Evolutionary conservation across 2,797 vertebrate species (phyloP).

Genomic region (Artibeus lituratus): DNA sequence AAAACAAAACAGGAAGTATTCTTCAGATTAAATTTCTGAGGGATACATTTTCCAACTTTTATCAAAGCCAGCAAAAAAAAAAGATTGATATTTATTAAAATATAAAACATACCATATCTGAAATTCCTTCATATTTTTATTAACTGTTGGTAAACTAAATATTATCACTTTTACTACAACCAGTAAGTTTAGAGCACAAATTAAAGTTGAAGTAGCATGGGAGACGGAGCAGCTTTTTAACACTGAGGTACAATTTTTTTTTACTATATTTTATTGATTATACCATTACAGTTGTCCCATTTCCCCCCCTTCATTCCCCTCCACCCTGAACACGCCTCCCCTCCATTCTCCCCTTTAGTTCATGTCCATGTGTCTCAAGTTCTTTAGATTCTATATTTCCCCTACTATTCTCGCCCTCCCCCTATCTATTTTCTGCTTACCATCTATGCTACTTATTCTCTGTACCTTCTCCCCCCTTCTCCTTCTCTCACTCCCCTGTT

Average conservation of each 20-base stretch:
- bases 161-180: neutral
- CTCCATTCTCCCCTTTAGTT: no score
- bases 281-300: no score
- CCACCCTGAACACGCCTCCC: no score
- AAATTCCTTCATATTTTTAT: constrained; percentile 14
- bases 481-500: no score
- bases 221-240: neutral
- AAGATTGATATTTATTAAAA: constrained; percentile 6
- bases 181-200: neutral
- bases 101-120: neutral
- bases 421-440: no score
- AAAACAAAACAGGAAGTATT: constrained; percentile 9
- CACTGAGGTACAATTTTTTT: neutral
- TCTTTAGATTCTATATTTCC: no score
- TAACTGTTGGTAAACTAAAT: neutral
- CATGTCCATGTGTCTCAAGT: no score
- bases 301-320: no score
- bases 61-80: neutral
- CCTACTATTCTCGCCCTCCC: no score
- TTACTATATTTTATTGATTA: no score
- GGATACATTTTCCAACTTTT: constrained; percentile 3
- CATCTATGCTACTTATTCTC: no score
- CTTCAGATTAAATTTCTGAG: neutral
- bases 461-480: no score
- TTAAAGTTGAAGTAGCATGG: neutral